Evolutionary conservation across 2,113 vertebrate genomes (phyloP).

Genomic region (Mastomys coucha): DNA sequence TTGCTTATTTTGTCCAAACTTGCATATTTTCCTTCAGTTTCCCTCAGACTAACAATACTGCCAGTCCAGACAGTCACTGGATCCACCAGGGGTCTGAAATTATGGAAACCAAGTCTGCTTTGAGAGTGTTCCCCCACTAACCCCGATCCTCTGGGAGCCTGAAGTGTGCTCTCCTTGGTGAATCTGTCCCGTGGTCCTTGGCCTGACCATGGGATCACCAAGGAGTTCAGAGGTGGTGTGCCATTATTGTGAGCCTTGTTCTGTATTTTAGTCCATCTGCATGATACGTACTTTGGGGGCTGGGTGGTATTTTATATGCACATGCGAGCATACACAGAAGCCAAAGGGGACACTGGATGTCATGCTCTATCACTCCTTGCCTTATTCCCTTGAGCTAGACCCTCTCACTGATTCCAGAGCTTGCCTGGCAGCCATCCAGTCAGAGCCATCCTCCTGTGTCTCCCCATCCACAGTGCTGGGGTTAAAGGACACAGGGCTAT

Average conservation of each 20-base stretch:
- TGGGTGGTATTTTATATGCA: background rate
- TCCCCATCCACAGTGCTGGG: background rate
- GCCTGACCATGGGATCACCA: background rate
- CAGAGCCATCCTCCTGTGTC: background rate
- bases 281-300: background rate
- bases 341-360: background rate
- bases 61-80: rapidly evolving
- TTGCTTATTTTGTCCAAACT: background rate
- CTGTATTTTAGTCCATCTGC: background rate
- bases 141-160: background rate
- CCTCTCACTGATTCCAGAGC: background rate
- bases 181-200: background rate
- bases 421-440: background rate
- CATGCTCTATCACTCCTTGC: background rate
- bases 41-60: background rate
- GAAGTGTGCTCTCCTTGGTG: background rate
- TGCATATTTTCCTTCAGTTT: background rate
- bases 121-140: background rate
- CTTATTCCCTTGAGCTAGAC: background rate
- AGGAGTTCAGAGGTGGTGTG: background rate
- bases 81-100: background rate
- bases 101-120: slow-evolving; percentile 30
- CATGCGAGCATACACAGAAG: no score
- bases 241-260: background rate
- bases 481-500: background rate